Conservation (phyloP, 2,113 vertebrate species). For the Salvelinus namaycush region DNA sequence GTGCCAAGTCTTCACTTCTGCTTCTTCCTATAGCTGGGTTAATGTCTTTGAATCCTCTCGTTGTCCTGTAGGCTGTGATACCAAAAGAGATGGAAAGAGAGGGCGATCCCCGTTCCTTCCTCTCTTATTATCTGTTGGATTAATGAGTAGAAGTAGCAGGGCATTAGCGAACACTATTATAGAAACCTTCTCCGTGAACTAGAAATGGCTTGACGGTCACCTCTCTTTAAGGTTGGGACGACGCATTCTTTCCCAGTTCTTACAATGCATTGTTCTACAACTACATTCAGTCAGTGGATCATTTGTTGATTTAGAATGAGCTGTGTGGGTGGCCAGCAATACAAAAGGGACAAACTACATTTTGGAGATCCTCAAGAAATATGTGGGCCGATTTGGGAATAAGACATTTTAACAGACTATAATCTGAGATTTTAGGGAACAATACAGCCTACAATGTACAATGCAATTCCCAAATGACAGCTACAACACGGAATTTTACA, state of each 20-base stretch:
- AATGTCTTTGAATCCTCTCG: slow-evolving; percentile 34
- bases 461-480: not conserved
- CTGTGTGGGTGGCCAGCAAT: not conserved
- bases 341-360: not conserved
- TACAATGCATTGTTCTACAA: slow-evolving; percentile 18
- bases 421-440: not conserved
- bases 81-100: slow-evolving; percentile 25
- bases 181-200: not conserved
- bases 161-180: slow-evolving; percentile 15
- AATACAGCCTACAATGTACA: not conserved
- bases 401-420: not conserved
- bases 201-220: not conserved
- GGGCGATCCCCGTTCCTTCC: slow-evolving; percentile 18
- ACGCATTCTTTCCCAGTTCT: slow-evolving; percentile 12
- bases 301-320: slow-evolving; percentile 8
- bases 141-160: slow-evolving; percentile 26
- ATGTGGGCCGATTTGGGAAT: not conserved
- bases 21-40: not conserved
- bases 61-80: slow-evolving; percentile 4
- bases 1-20: not conserved
- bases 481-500: not conserved
- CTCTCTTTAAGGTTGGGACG: slow-evolving; percentile 5
- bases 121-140: slow-evolving; percentile 31
- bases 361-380: not conserved
- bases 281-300: not conserved